Base-by-base conservation (phyloP, 2,113 vertebrate genomes). In the Alaudala cheleensis region DNA sequence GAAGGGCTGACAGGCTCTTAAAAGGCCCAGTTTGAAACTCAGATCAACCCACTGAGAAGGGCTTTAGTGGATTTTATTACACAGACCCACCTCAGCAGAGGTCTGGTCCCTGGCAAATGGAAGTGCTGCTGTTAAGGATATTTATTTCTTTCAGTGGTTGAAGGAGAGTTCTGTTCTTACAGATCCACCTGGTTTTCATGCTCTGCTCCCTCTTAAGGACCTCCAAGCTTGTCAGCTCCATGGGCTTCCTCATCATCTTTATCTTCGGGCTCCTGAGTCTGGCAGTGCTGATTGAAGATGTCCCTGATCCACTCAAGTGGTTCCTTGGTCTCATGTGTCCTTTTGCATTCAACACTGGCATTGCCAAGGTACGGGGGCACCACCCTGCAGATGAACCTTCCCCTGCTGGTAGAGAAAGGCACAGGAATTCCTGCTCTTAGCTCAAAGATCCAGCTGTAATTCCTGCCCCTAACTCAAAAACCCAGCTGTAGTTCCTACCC, bases 141-240 rank as follows among this genome's bases (percentile, higher is more conserved):
- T n/a, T 94, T 79, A n/a, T 53, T 74, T 66, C 28, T 40, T 56
- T 33, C 49, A 14, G 40, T 4, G 28, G 34, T 1, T 62, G 61
- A 84, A 56, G 49, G 6, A 25, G 65, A 25, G 3, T 47, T 88
- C 53, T 92, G 22, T 80, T 93, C 79, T 81, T 71, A 15, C 97
- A 99, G 99, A 98, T 99, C 87, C 98, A 98, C 60, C 98, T 99
- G 96, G 98, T 98, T 88, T 99, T 99, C 97, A 97, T 99, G 98
- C 95, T 99, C 97, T 99, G 98, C 19, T 98, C 99, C 17, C 80
- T 99, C 37, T 97, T 99, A 50, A 98, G 98, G 97, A 99, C 98
- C 88, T 97, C 98, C 10, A 98, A 98, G 95, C 98, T 99, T 7
- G 97, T 97, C 11, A 97, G 98, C 88, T 98, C 98, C 3, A 88